Conservation (phyloP, 1,140 invertebrate species). For the Wiebesia pumilae region DNA sequence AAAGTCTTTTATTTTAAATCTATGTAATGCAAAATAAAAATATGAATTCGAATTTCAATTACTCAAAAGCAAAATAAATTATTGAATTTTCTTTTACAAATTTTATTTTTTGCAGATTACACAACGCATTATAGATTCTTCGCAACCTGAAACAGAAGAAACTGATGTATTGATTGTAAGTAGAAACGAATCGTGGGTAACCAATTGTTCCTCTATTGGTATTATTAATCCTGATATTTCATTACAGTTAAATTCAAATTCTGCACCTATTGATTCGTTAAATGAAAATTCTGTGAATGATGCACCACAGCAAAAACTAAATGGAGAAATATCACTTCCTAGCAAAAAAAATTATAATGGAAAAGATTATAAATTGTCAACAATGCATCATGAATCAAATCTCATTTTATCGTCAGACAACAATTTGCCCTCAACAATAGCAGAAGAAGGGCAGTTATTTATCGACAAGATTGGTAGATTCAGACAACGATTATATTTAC, state of each 20-base stretch:
- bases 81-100: background rate
- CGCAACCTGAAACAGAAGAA: background rate
- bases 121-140: background rate
- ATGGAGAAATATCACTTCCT: background rate
- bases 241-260: background rate
- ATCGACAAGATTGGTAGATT: slow-evolving; percentile 59
- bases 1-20: too few species aligned
- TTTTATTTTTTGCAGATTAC: background rate
- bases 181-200: background rate
- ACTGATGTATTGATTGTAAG: background rate
- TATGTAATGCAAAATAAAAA: too few species aligned
- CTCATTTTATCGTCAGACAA: background rate
- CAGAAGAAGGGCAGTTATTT: slow-evolving; percentile 58
- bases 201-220: background rate
- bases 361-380: background rate
- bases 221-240: background rate
- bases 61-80: too few species aligned
- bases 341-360: background rate
- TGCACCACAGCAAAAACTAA: background rate
- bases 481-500: slow-evolving; percentile 53
- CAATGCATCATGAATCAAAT: background rate
- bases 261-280: background rate
- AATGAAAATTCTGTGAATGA: slow-evolving; percentile 1
- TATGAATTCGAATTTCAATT: too few species aligned
- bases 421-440: slow-evolving; percentile 32